phyloP scores from a whole-genome alignment of 2,113 vertebrate species.

The Oreochromis aureus region DNA sequence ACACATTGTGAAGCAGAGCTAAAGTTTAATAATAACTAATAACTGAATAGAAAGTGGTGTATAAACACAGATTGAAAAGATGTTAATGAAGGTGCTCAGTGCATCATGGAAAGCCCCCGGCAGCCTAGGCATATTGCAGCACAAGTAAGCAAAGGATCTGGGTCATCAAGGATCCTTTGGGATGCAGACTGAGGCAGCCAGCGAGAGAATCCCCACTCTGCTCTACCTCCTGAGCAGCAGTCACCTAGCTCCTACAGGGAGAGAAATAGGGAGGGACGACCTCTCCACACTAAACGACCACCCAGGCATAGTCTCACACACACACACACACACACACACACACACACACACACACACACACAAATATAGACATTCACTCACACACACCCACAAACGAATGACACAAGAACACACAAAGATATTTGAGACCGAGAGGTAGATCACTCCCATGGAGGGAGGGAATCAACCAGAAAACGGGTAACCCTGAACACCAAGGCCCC shows the following conservation, averaged over 20 bases:
- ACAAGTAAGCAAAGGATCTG: not conserved
- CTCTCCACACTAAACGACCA: not conserved
- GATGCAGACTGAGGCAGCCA: too few species aligned
- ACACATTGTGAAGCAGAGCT: not conserved
- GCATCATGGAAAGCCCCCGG: not conserved
- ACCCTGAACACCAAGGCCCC: not conserved
- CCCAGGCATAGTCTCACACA: not conserved
- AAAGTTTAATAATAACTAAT: not conserved
- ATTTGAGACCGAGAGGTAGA: not conserved
- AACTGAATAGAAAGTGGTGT: not conserved
- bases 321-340: too few species aligned
- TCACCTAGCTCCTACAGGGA: not conserved
- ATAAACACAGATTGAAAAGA: not conserved
- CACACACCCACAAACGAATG: not conserved
- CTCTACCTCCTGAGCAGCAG: not conserved
- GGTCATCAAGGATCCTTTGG: not conserved
- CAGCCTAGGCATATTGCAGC: not conserved
- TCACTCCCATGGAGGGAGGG: not conserved
- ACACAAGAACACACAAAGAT: not conserved
- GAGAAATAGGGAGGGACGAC: not conserved
- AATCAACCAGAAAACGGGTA: not conserved
- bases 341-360: not conserved
- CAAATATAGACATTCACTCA: too few species aligned
- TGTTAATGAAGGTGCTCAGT: not conserved
- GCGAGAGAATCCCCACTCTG: not conserved